phyloP scores from a whole-genome alignment of 2,888 invertebrate species.

The Stenolophus ochropezus region DNA sequence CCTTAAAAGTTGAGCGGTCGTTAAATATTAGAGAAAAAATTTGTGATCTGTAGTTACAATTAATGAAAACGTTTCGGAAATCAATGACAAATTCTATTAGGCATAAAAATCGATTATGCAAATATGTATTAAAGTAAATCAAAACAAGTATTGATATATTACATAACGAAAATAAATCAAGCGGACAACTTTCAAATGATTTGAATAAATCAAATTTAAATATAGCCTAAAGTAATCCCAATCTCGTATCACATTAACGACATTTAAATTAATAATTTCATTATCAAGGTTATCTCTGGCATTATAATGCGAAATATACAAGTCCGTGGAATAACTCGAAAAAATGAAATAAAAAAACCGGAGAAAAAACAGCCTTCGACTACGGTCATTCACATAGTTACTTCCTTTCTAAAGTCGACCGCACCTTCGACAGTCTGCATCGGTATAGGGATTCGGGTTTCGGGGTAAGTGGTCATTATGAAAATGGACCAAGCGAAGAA shows the following conservation, averaged over 20 bases:
- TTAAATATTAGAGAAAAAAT: no score
- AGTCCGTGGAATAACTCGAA: slow-evolving; percentile 34
- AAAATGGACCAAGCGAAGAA: no score
- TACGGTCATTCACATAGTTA: slow-evolving; percentile 58
- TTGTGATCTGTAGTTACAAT: no score
- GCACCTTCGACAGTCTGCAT: neutral
- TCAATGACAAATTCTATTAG: neutral
- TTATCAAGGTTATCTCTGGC: slow-evolving; percentile 37
- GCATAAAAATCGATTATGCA: neutral
- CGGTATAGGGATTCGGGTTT: neutral
- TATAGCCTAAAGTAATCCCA: slow-evolving; percentile 16
- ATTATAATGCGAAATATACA: slow-evolving; percentile 42
- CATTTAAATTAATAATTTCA: slow-evolving; percentile 48
- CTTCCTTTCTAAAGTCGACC: slow-evolving; percentile 55
- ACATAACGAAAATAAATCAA: neutral
- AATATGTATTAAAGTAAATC: neutral
- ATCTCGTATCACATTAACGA: slow-evolving; percentile 15
- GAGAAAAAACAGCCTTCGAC: slow-evolving; percentile 52
- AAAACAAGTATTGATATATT: neutral
- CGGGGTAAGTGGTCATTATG: no score
- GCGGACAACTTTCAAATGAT: slow-evolving; percentile 17
- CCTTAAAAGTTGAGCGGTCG: no score
- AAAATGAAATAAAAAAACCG: slow-evolving; percentile 38
- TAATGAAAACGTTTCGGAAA: neutral
- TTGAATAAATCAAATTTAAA: slow-evolving; percentile 43